Base-by-base conservation (phyloP, 2,888 invertebrate species). In the Phengaris alcon region DNA sequence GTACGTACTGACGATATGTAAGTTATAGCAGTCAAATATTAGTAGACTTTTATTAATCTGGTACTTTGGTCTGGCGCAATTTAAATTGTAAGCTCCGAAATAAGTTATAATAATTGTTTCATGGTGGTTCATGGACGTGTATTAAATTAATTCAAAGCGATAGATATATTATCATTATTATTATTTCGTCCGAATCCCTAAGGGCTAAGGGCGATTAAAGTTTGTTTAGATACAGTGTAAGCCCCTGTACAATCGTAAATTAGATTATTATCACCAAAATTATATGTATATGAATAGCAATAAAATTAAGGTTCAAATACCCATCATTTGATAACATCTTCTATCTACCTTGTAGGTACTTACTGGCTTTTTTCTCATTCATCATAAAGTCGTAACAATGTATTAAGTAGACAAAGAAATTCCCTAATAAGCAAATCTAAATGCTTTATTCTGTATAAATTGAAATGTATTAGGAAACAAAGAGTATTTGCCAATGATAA, bases 381-480 rank as follows among this genome's bases (percentile, higher is more conserved):
- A 81, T 84, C 75, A 74, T 80, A 68, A 82, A 78, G 44, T 77
- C 77, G 64, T 64, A 64, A 0, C 64, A 35, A 10, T 35, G 35
- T 35, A 35, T 35, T 35, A 35, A 5, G 59, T 59, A 64, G 12
- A 64, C 64, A 64, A 35, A 22, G 22, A 59, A 59, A 59, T 44
- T 64, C 64, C 64, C 35, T 64, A 64, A 64, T 64, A 64, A 64
- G 64, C 35, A 35, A 64, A 44, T 64, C 64, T 64, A 64, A 64
- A 64, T 64, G 35, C 64, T 64, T 64, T 59, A 59, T n/a, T 35
- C 64, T 12, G 64, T 64, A 64, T 44, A 64, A 64, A 64, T 64
- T 64, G 64, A 64, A 64, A 64, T 35, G 12, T 64, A 64, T 64
- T 35, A 64, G 64, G 64, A 44, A 64, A 64, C 64, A 64, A 64